These are phyloP conservation scores for Cheilosia vernalis DNA, from an alignment of 2,888 invertebrate genomes.

Conservation along the genomic window DNA sequence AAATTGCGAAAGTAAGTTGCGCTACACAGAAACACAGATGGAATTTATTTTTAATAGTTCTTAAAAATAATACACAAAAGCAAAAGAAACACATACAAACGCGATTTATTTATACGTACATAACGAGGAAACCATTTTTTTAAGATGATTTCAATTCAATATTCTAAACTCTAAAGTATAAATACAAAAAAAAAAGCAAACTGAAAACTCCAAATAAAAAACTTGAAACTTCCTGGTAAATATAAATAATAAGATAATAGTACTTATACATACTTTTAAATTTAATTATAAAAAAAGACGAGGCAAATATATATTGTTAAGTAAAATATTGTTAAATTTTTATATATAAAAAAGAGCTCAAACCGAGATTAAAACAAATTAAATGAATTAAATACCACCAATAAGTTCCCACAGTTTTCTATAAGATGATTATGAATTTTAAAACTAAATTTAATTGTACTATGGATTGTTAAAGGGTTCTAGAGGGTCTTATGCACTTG, in stretches of 20 bases:
- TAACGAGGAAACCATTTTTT: conserved; percentile 34
- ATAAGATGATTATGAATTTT: conserved; percentile 38
- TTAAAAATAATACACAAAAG: conserved; percentile 29
- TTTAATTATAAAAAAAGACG: conserved; percentile 44
- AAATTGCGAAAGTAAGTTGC: conserved; percentile 50
- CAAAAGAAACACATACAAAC: conserved; percentile 32
- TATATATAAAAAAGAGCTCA: conserved; percentile 44
- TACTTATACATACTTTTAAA: conserved; percentile 63
- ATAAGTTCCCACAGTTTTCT: conserved; percentile 71
- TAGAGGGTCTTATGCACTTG: conserved; percentile 35
- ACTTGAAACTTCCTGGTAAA: conserved; percentile 46
- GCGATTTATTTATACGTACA: conserved; percentile 49
- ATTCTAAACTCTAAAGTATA: conserved; percentile 63
- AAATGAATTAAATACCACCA: conserved; percentile 75
- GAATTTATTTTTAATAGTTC: conserved; percentile 73
- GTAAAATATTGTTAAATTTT: conserved; percentile 68
- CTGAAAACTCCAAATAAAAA: conserved; percentile 44
- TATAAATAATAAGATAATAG: conserved; percentile 35
- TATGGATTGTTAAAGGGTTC: conserved; percentile 28
- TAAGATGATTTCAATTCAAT: conserved; percentile 60
- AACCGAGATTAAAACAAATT: conserved; percentile 68
- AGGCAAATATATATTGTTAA: conserved; percentile 56
- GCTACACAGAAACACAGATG: conserved; percentile 63
- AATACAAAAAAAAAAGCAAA: conserved; percentile 37
- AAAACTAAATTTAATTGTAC: conserved; percentile 25